Evolutionary conservation across 1,140 invertebrate genomes (phyloP), one percentile per base, ranked within the genome.

Genomic region (Drosophila pallidifrons): DNA sequence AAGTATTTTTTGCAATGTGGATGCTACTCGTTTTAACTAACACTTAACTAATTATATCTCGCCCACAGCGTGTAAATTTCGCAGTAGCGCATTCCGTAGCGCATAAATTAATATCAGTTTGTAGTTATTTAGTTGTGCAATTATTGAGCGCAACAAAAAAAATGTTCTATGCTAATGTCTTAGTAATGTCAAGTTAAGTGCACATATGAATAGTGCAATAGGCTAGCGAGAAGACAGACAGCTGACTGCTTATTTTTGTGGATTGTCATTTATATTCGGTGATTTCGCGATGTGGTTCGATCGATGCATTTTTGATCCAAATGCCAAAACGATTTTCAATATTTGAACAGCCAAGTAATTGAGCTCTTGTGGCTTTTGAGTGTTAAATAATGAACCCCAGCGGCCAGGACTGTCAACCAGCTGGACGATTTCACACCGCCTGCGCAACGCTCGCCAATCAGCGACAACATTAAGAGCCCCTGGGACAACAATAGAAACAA

Each of bases 291-390:
- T 4, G 49, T 15, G 32, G 7, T 28, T 45, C 46, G 55, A 58
- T 59, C 46, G 70, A 72, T 73, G 64, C 15, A 73, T 74, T 60
- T 74, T 60, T 68, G 38, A 68, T 59, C 13, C 35, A 60, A 63
- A 46, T 52, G 46, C 54, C 20, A 25, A 54, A 67, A 46, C 35
- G 47, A 68, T 35, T 60, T 60, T 68, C 71, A 74, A 74, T 74
- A 60, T 60, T 74, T 74, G 30, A 74, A 20, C 49, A 51, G 38
- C 2, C 4, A 16, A 16, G n/a, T 60, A 74, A 59, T 74, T 68
- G 38, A 47, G 38, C 4, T 25, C 15, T 25, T n/a, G 15, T 25
- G 30, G 13, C 7, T 46, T 30, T 10, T 38, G 35, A 45, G 52
- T 49, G 43, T 75, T 70, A 63, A 70, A 70, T 70, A 58, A 70